Evolutionary conservation across 64 coral and sea anemone species (phyloP), one percentile per base, ranked within the genome.

Genomic region (Montipora cactus): DNA sequence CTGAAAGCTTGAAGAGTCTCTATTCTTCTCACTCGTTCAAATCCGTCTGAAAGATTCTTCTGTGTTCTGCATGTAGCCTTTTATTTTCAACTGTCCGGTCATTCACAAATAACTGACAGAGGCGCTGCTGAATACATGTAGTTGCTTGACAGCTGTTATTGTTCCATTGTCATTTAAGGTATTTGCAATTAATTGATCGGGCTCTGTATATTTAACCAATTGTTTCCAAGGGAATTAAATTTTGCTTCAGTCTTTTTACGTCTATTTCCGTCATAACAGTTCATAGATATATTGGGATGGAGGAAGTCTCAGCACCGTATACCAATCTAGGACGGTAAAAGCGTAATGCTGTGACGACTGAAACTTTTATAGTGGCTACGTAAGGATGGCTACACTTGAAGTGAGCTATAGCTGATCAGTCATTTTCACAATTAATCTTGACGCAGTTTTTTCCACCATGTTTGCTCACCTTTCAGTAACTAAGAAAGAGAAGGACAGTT

Each of bases 161-260:
- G 82, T 86, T 86, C 82, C n/a, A 51, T 72, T 86, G 82, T 86
- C 66, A 86, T 86, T 78, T 22, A 71, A 71, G 46, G 64, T 46
- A 86, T 86, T 86, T 86, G 66, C n/a, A 86, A 86, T 84, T 61
- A 84, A 47, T 84, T 67, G 59, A 84, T 84, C 44, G 47, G 47
- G 19, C 11, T 7, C 82, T 86, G 66, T 45, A 86, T 86, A 86
- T 86, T 86, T 72, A 86, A 86, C 18, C 82, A 71, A 70, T 84
- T 86, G 82, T 71, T 66, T 47, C 47, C 46, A 45, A 72, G 66
- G 44, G 4, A 71, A 86, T 86, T 72, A 51, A 49, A 71, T 71
- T 85, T 71, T 86, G 37, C 37, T 37, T 16, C 66, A 71, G 45
- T 86, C 71, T 84, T 84, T 51, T 22, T 49, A 45, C 19, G 20